phyloP scores from a whole-genome alignment of 2,797 vertebrate species.

The Nothura maculosa region DNA sequence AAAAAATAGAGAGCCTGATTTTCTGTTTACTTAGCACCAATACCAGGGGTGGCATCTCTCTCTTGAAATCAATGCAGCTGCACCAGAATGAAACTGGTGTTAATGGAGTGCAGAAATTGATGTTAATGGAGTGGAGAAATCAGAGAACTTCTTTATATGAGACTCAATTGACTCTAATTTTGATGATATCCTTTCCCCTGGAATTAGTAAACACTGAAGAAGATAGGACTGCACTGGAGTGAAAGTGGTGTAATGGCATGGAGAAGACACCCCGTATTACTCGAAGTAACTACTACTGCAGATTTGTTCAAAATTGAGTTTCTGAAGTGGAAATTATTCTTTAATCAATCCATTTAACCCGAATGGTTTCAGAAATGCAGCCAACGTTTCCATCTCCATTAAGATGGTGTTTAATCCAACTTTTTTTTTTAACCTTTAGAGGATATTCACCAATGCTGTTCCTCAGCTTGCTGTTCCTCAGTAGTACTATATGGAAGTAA shows the following conservation, averaged over 20 bases:
- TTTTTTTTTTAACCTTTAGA: constrained; percentile 63
- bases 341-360: constrained; percentile 53
- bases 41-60: not conserved
- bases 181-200: constrained; percentile 55
- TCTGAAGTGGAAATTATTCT: constrained; percentile 43
- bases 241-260: not conserved
- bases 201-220: constrained; percentile 61
- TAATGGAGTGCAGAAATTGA: constrained; percentile 72
- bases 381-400: constrained; percentile 11
- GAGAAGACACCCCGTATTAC: not conserved
- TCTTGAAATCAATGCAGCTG: constrained; percentile 51
- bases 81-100: constrained; percentile 48
- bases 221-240: not conserved
- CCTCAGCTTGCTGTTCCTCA: constrained; percentile 40
- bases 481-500: constrained; percentile 7
- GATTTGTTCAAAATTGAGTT: constrained; percentile 22
- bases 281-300: constrained; percentile 24
- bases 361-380: constrained; percentile 36
- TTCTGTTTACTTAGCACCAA: not conserved
- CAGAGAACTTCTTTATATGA: constrained; percentile 51
- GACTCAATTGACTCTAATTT: constrained; percentile 49
- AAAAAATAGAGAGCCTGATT: not conserved
- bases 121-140: constrained; percentile 69
- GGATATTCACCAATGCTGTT: constrained; percentile 29
- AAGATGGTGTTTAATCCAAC: constrained; percentile 37